Evolutionary conservation across 2,113 vertebrate genomes (phyloP), one percentile per base, ranked within the genome.

Genomic region (Gnathonemus longibarbis): DNA sequence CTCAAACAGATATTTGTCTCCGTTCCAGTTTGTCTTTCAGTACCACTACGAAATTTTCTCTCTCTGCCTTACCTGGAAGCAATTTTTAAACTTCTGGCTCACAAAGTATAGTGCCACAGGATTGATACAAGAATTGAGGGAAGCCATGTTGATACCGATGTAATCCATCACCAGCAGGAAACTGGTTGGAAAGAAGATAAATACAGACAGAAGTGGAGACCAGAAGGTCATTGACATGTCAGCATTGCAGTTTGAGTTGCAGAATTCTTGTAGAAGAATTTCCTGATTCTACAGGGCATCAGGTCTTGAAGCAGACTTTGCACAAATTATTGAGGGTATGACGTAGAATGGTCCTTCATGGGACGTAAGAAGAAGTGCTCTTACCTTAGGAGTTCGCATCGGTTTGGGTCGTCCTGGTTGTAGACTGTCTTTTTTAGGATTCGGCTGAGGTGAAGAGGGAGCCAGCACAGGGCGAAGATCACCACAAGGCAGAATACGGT

Each of bases 141-240:
- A 98, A 89, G 97, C 97, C 97, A 98, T 97, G 94, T 98, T 98
- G 94, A 98, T 98, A 53, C 97, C 97, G 0, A 98, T 98, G 93
- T 98, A 98, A 95, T 98, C 97, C 96, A 98, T 96, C 94, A 98
- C 96, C 3, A 98, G 94, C 89, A 98, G 97, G 94, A 98, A 98
- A 90, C 97, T 96, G 91, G 46, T 1, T 39, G 66, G 42, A 91
- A 77, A 77, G 77, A 66, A 91, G 48, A 70, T 45, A 31, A 21
- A 88, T 90, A 93, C 92, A 93, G 95, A 88, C 56, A 70, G n/a
- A 93, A 74, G 49, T 35, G 6, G 49, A 92, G 90, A 92, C 93
- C 94, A 94, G 91, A 93, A 91, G 87, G 84, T 58, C 15, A 77
- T 4, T 39, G 31, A 42, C 1, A 84, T 1, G 45, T 24, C 8